Evolutionary conservation across 2,113 vertebrate species (phyloP).

Genomic region (Pionites leucogaster): DNA sequence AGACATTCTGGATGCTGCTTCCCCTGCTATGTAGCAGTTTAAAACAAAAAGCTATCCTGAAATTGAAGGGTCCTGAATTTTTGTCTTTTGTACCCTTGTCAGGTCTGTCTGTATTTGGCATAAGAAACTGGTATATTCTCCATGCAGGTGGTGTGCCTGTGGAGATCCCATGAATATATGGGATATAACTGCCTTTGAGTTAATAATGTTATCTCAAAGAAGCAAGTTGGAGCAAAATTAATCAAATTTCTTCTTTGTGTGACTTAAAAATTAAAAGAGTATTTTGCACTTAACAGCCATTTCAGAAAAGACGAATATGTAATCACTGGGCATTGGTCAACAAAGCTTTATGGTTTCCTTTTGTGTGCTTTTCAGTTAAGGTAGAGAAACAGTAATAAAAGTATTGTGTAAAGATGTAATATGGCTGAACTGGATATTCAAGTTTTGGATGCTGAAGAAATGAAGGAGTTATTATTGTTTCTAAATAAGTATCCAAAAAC

Average conservation of each 20-base stretch:
- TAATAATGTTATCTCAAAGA: not conserved
- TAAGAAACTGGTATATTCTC: not conserved
- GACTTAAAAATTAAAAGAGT: not conserved
- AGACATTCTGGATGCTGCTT: not conserved
- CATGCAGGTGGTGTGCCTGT: not conserved
- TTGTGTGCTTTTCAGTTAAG: not conserved
- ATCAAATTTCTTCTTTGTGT: not conserved
- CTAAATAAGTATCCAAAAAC: not conserved
- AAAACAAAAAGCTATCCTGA: not conserved
- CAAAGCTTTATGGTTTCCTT: not conserved
- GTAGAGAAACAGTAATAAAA: not conserved
- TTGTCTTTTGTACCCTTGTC: not conserved
- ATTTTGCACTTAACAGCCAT: not conserved
- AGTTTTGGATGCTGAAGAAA: not conserved
- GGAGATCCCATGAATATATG: not conserved
- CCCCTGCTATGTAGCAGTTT: not conserved
- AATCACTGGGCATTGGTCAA: not conserved
- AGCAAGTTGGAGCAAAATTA: not conserved
- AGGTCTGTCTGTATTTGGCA: not conserved
- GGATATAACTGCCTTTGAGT: not conserved
- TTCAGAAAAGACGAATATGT: not conserved
- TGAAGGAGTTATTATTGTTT: not conserved
- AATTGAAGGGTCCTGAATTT: not conserved
- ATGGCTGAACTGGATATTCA: not conserved
- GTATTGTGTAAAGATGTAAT: not conserved